Conservation (phyloP, 2,888 invertebrate species). For the Adela reaumurella region DNA sequence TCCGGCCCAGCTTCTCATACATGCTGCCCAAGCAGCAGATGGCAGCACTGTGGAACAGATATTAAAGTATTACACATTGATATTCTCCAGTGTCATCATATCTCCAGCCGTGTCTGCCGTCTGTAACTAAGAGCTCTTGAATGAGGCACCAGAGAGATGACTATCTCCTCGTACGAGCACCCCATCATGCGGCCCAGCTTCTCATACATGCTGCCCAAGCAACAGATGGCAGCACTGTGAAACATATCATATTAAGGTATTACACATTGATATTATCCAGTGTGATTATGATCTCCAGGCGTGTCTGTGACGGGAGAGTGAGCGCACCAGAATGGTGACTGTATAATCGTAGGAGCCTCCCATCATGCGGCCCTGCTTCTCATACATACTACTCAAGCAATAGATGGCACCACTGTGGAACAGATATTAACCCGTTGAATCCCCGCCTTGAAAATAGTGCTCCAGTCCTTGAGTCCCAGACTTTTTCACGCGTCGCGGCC, state of each 20-base stretch:
- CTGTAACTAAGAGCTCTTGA: too few species aligned
- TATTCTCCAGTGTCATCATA: too few species aligned
- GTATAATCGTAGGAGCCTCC: conserved; percentile 98
- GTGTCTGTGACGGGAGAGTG: conserved; percentile 90
- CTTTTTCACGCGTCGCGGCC: too few species aligned
- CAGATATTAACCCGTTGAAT: too few species aligned
- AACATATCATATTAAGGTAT: neutral
- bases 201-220: conserved; percentile 96
- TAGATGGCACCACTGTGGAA: conserved; percentile 84
- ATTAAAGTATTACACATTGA: too few species aligned
- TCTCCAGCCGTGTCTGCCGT: too few species aligned
- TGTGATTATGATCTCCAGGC: conserved; percentile 96
- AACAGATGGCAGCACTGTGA: conserved; percentile 88
- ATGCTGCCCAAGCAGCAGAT: conserved; percentile 94
- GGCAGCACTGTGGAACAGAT: conserved; percentile 74
- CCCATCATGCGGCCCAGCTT: conserved; percentile 99
- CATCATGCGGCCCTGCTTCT: conserved; percentile 97
- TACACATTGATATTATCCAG: conserved; percentile 64
- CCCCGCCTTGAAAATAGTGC: too few species aligned
- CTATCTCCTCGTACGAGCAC: conserved; percentile 96
- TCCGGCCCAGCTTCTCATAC: conserved; percentile 96
- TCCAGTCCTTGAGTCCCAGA: too few species aligned
- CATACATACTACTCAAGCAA: conserved; percentile 95
- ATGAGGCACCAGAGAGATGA: conserved; percentile 80
- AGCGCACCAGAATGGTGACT: conserved; percentile 85